Base-by-base conservation (phyloP, 2,113 vertebrate species). In the Microtus pennsylvanicus region DNA sequence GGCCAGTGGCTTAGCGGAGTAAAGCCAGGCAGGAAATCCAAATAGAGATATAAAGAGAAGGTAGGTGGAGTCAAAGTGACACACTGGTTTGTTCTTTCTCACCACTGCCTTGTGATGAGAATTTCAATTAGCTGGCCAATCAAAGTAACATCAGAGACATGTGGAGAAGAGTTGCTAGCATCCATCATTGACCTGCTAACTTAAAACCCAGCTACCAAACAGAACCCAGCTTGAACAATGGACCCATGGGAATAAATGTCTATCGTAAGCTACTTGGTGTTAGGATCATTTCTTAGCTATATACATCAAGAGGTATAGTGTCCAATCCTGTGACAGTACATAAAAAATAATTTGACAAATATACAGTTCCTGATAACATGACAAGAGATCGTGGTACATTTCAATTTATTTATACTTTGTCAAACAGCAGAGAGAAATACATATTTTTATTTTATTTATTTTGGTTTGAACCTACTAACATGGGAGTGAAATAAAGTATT, bases 401-500 rank as follows among this genome's bases (percentile, higher is more conserved):
- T 89, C 13, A 55, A 21, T 74, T 74, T 67, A 50, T 13, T 94
- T 5, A 75, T 14, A 14, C 61, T 69, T 3, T 35, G 9, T 47
- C 50, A 83, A 92, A 78, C 19, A 77, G 3, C 55, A 0, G 38
- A 77, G 4, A 52, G 50, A 38, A 94, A 80, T 85, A 55, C 0
- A 1, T 61, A 13, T 14, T 93, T 94, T 94, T 63, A 93, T 80
- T 92, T 88, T 83, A 61, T 67, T 63, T 78, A 61, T 61, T 69
- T 78, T 87, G 19, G 70, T 95, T 77, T 58, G 21, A 91, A 92
- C 9, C n/a, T 91, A 52, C 6, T 89, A 55, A 47, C 26, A 70
- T 63, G 69, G 52, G 42, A 61, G 4, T 89, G 70, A 92, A 97
- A 95, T 69, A 78, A 93, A 58, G 83, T 47, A 42, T 9, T 88